A percentile compares a stretch with the other conserved stretches of the same genome.
These are phyloP conservation scores for Drosophila subpulchrella DNA, from an alignment of 1,140 invertebrate genomes.

Conservation along the genomic window DNA sequence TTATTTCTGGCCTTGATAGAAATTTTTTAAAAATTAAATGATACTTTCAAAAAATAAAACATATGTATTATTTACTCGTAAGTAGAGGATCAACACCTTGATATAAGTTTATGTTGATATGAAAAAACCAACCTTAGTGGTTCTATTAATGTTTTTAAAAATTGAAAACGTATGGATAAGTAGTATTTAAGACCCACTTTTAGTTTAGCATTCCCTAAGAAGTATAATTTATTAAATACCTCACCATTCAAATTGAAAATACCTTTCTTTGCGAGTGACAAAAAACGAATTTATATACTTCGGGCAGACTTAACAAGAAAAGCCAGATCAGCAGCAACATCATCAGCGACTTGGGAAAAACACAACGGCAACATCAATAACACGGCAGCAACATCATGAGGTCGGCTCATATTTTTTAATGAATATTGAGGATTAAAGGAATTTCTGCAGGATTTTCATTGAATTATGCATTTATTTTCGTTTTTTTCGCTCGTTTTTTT, in stretches of 20 bases:
- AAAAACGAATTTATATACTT: background rate
- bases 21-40: too few relatives aligned
- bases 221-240: background rate
- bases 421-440: slow-evolving; percentile 84
- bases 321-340: slow-evolving; percentile 21
- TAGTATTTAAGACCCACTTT: too few relatives aligned
- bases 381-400: slow-evolving; percentile 42
- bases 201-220: too few relatives aligned
- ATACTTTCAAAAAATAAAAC: too few relatives aligned
- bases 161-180: too few relatives aligned
- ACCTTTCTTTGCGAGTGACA: background rate
- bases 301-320: background rate
- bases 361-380: slow-evolving; percentile 18
- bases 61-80: too few relatives aligned
- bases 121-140: too few relatives aligned
- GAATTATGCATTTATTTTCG: slow-evolving; percentile 81
- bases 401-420: slow-evolving; percentile 78
- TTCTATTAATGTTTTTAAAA: too few relatives aligned
- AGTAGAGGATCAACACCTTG: too few relatives aligned
- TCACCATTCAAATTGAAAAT: too few relatives aligned
- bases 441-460: slow-evolving; percentile 83
- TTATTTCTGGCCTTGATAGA: too few relatives aligned
- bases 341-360: slow-evolving; percentile 16
- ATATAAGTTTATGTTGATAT: too few relatives aligned
- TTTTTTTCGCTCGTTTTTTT: background rate